These are phyloP conservation scores for Eurystomus gularis DNA, from an alignment of 2,113 vertebrate genomes.

Conservation along the genomic window DNA sequence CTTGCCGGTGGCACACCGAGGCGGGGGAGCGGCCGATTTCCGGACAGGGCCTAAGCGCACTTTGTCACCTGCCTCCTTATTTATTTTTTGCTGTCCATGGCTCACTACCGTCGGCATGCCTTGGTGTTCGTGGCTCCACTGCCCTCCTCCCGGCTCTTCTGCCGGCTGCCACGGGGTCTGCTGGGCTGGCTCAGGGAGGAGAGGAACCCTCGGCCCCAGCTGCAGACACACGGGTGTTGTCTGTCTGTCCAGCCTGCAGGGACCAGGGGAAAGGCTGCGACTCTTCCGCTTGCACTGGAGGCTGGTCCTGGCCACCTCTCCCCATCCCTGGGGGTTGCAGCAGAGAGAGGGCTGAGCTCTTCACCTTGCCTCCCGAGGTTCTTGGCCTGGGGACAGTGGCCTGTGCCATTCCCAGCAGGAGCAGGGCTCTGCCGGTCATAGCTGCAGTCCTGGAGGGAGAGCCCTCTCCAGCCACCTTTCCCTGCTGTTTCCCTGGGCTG, in stretches of 20 bases:
- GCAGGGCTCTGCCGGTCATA: slow-evolving; percentile 44
- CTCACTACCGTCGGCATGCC: neutral
- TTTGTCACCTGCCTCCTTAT: slow-evolving; percentile 31
- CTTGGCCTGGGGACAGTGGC: neutral
- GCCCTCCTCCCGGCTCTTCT: neutral
- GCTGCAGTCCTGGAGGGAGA: slow-evolving; percentile 30
- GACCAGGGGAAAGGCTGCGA: neutral
- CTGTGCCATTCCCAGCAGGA: neutral
- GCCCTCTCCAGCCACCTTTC: neutral
- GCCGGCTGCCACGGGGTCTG: neutral
- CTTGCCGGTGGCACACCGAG: neutral
- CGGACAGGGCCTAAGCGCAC: neutral
- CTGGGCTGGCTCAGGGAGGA: neutral
- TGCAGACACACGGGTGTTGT: neutral
- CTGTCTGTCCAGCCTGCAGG: neutral
- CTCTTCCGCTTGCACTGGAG: neutral
- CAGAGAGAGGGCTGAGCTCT: neutral
- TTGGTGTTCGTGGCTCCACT: neutral
- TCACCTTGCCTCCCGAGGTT: accelerated
- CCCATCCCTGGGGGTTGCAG: neutral
- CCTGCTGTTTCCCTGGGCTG: accelerated
- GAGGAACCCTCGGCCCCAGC: neutral
- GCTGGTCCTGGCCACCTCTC: neutral
- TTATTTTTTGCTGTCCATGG: slow-evolving; percentile 14
- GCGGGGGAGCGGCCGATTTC: neutral